These are phyloP conservation scores for Nothoprocta perdicaria DNA, from an alignment of 2,113 vertebrate genomes.

Conservation along the genomic window DNA sequence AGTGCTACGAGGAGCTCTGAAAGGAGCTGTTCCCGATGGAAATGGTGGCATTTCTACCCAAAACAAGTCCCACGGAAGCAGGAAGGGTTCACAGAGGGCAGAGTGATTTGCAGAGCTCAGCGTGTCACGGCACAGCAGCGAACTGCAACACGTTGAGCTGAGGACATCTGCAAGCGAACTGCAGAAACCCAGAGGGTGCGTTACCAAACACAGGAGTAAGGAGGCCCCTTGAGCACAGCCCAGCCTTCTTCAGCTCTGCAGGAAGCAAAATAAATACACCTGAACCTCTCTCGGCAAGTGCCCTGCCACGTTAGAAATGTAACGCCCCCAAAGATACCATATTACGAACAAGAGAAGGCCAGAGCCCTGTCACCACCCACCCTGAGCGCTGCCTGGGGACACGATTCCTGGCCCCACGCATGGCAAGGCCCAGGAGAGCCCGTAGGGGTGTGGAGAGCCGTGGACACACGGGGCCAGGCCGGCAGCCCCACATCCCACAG, in stretches of 20 bases:
- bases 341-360: not conserved
- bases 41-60: not conserved
- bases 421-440: too few species aligned
- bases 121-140: rapidly evolving
- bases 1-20: not conserved
- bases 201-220: not conserved
- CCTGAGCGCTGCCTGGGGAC: too few species aligned
- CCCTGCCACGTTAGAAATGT: not conserved
- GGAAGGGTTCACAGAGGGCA: not conserved
- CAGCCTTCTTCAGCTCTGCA: not conserved
- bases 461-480: too few species aligned
- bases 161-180: not conserved
- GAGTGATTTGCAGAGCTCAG: not conserved
- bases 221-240: not conserved
- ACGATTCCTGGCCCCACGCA: too few species aligned
- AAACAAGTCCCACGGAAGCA: not conserved
- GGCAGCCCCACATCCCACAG: too few species aligned
- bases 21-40: not conserved
- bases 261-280: not conserved
- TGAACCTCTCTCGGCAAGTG: not conserved
- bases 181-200: not conserved
- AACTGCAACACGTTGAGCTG: not conserved
- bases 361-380: not conserved
- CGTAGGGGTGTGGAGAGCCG: too few species aligned
- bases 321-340: not conserved